phyloP scores from a whole-genome alignment of 2,888 invertebrate genomes.

The Eulithis testata region DNA sequence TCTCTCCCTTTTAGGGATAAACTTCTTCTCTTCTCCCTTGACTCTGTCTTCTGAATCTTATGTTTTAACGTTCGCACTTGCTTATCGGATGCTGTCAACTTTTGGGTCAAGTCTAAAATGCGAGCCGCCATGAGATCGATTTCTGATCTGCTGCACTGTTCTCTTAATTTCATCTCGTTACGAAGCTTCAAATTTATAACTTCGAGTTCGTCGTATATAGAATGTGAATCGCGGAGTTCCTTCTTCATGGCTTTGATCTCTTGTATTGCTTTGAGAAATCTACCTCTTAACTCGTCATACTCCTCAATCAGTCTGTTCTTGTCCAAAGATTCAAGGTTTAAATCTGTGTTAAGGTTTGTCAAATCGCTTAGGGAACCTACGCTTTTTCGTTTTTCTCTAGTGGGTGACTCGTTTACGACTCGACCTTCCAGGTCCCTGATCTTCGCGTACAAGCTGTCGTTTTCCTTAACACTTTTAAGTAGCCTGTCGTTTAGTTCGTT shows the following conservation, averaged over 20 bases:
- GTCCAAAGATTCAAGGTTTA: slow-evolving; percentile 89
- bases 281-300: slow-evolving; percentile 89
- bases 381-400: slow-evolving; percentile 86
- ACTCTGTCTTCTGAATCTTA: slow-evolving; percentile 91
- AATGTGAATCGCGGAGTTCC: slow-evolving; percentile 91
- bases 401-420: slow-evolving; percentile 76
- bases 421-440: slow-evolving; percentile 89
- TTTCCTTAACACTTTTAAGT: slow-evolving; percentile 90
- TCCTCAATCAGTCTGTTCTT: slow-evolving; percentile 92
- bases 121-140: slow-evolving; percentile 92
- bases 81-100: slow-evolving; percentile 92
- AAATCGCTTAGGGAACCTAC: slow-evolving; percentile 92
- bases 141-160: slow-evolving; percentile 88
- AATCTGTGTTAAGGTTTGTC: slow-evolving; percentile 90
- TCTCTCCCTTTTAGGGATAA: slow-evolving; percentile 93
- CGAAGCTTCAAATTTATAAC: slow-evolving; percentile 90
- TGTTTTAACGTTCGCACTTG: slow-evolving; percentile 92
- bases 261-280: slow-evolving; percentile 92
- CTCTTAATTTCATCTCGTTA: slow-evolving; percentile 87
- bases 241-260: slow-evolving; percentile 93
- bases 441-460: slow-evolving; percentile 88
- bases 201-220: slow-evolving; percentile 91
- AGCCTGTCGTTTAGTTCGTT: slow-evolving; percentile 87
- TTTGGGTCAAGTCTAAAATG: slow-evolving; percentile 92
- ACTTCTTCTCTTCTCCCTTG: slow-evolving; percentile 91